Evolutionary conservation across 2,888 invertebrate genomes (phyloP).

Genomic region (Drosophila neutralis): DNA sequence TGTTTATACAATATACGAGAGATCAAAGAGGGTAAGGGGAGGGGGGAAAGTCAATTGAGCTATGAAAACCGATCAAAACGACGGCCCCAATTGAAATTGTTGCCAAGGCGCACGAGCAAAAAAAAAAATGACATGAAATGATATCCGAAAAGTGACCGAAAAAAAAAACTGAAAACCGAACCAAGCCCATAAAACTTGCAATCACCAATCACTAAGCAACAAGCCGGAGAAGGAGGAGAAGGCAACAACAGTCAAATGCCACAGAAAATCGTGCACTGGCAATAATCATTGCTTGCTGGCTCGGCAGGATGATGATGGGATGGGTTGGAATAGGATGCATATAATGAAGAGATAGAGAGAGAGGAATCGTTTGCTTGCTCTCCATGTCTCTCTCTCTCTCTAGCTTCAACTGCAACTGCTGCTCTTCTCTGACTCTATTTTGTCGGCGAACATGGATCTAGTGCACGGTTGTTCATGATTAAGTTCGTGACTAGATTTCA

Average conservation of each 20-base stretch:
- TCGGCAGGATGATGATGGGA: slow-evolving; percentile 30
- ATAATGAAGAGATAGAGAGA: neutral
- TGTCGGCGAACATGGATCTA: slow-evolving; percentile 86
- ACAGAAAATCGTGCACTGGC: slow-evolving; percentile 72
- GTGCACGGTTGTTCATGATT: slow-evolving; percentile 85
- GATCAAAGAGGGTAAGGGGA: slow-evolving; percentile 24
- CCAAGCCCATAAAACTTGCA: slow-evolving; percentile 60
- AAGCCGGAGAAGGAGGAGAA: slow-evolving; percentile 17
- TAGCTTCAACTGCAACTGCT: slow-evolving; percentile 17
- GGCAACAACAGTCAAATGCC: slow-evolving; percentile 61
- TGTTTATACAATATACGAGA: slow-evolving; percentile 41
- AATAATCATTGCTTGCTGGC: slow-evolving; percentile 65
- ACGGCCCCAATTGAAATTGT: slow-evolving; percentile 68
- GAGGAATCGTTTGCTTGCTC: neutral
- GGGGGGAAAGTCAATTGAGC: slow-evolving; percentile 60
- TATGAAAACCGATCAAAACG: slow-evolving; percentile 72
- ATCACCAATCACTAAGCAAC: slow-evolving; percentile 51
- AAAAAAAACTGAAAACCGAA: slow-evolving; percentile 19
- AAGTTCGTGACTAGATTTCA: slow-evolving; percentile 86
- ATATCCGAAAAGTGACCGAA: slow-evolving; percentile 43
- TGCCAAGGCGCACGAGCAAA: slow-evolving; percentile 60
- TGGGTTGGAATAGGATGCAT: slow-evolving; percentile 21
- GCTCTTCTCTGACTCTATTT: slow-evolving; percentile 84
- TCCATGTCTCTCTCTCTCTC: neutral
- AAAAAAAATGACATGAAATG: slow-evolving; percentile 59